These are phyloP conservation scores for Darevskia mixta DNA, from an alignment of 2,797 vertebrate genomes.

Conservation along the genomic window DNA sequence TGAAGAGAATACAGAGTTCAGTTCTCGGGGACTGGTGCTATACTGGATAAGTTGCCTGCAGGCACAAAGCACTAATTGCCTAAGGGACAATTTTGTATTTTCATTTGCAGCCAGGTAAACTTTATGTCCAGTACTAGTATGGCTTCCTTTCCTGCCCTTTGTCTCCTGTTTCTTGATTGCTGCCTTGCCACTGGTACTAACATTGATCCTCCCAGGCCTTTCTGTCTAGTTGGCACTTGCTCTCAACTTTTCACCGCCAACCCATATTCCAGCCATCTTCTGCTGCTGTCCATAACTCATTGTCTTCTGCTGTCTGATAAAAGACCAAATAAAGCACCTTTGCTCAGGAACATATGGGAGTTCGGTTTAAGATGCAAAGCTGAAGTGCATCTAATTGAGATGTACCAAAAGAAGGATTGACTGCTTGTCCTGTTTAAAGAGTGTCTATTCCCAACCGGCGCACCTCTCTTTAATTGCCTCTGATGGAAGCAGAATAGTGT, in stretches of 20 bases:
- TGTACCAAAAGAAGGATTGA: background rate
- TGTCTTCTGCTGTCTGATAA: background rate
- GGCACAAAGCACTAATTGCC: background rate
- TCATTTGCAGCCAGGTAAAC: background rate
- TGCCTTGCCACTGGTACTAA: background rate
- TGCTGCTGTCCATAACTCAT: background rate
- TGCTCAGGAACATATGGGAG: background rate
- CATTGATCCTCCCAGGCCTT: background rate
- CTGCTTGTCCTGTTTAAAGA: slow-evolving; percentile 13
- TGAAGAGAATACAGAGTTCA: background rate
- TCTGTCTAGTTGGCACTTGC: background rate
- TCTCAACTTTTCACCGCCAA: background rate
- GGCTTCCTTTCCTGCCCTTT: background rate
- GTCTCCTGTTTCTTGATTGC: background rate
- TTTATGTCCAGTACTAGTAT: background rate
- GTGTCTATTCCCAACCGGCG: background rate
- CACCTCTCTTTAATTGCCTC: slow-evolving; percentile 28
- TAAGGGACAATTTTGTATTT: background rate
- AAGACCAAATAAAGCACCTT: background rate
- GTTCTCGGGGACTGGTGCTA: background rate
- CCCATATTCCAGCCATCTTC: background rate
- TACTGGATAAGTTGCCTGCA: background rate
- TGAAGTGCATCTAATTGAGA: background rate
- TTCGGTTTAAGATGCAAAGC: background rate
- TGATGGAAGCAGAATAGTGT: slow-evolving; percentile 37